A percentile compares a stretch with the other conserved stretches of the same genome.
Evolutionary conservation across 2,113 vertebrate genomes (phyloP).

Genomic region (Nanorana parkeri): DNA sequence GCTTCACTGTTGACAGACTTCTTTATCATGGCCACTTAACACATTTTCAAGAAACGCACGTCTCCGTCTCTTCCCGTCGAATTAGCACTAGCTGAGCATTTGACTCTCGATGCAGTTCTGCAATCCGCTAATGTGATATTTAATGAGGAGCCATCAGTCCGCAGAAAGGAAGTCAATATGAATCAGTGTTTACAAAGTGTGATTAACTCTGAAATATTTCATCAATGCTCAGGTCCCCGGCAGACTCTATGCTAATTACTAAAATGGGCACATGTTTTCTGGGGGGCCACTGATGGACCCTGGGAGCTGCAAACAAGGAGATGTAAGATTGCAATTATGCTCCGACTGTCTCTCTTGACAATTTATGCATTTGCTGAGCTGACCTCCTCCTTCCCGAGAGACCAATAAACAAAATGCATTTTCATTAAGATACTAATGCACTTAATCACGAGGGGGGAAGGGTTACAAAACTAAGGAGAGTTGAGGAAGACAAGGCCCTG

Average conservation of each 20-base stretch:
- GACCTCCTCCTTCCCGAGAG: slow-evolving; percentile 79
- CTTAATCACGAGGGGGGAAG: slow-evolving; percentile 80
- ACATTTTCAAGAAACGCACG: slow-evolving; percentile 67
- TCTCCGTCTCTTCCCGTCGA: slow-evolving; percentile 78
- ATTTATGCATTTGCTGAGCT: slow-evolving; percentile 81
- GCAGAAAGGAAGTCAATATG: slow-evolving; percentile 98
- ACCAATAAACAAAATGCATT: slow-evolving; percentile 84
- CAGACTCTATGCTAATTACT: slow-evolving; percentile 86
- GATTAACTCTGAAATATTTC: slow-evolving; percentile 97
- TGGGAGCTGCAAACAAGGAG: slow-evolving; percentile 69
- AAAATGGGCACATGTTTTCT: slow-evolving; percentile 74
- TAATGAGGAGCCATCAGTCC: slow-evolving; percentile 98
- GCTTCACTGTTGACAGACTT: slow-evolving; percentile 42
- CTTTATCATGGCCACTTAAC: slow-evolving; percentile 64
- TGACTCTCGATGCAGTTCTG: slow-evolving; percentile 78
- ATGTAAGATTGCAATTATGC: slow-evolving; percentile 81
- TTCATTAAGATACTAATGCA: slow-evolving; percentile 87
- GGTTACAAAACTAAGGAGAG: slow-evolving; percentile 71
- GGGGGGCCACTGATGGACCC: slow-evolving; percentile 71
- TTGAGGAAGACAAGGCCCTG: slow-evolving; percentile 67
- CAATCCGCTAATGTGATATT: slow-evolving; percentile 92
- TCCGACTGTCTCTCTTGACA: slow-evolving; percentile 77
- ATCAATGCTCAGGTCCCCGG: slow-evolving; percentile 83
- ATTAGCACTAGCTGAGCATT: slow-evolving; percentile 79
- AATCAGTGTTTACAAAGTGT: slow-evolving; percentile 98